Base-by-base conservation (phyloP, 1,140 invertebrate genomes). In the Tachypleus tridentatus region DNA sequence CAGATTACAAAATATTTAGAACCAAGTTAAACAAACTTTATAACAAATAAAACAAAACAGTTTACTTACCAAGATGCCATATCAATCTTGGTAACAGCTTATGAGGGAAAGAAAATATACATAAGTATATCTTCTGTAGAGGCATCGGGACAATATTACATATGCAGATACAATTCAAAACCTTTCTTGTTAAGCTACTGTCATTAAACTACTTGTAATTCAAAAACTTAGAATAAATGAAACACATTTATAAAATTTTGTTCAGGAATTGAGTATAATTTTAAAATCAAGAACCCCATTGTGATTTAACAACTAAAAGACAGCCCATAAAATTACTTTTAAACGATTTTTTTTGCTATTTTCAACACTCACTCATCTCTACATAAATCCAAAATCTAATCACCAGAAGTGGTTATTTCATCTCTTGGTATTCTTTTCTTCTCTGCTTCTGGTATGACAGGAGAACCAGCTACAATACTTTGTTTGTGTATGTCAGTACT, bases 291-390 rank as follows among this genome's bases (percentile, higher is more conserved):
- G 2, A 29, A 29, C 29, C 29, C 29, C 0, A 29, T 29, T 29
- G 0, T 29, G 29, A 29, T 29, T 29, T 29, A 29, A 29, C 29
- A 29, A 29, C 29, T 29, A 29, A 29, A 29, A 29, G 29, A 29
- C 29, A 29, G 62, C 70, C 70, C 56, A 58, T 66, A 75, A 76
- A 78, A 74, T 3, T 69, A 50, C 11, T 4, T n/a, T 11, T 61
- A 51, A 61, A 57, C n/a, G n/a, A 54, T 8, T 54, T 8, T 7
- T 54, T 54, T 54, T 54, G 2, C 53, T 54, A n/a, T 54, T 8
- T 54, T 8, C 53, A 54, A 54, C 29, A 29, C 2, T 29, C 29
- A 29, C 29, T 29, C 29, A 29, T 29, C 29, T 29, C 29, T 29
- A 29, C 29, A 29, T 29, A 29, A 29, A 29, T 29, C 29, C 29